These are phyloP conservation scores for Troides oblongomaculatus DNA, from an alignment of 2,888 invertebrate genomes.

Conservation along the genomic window DNA sequence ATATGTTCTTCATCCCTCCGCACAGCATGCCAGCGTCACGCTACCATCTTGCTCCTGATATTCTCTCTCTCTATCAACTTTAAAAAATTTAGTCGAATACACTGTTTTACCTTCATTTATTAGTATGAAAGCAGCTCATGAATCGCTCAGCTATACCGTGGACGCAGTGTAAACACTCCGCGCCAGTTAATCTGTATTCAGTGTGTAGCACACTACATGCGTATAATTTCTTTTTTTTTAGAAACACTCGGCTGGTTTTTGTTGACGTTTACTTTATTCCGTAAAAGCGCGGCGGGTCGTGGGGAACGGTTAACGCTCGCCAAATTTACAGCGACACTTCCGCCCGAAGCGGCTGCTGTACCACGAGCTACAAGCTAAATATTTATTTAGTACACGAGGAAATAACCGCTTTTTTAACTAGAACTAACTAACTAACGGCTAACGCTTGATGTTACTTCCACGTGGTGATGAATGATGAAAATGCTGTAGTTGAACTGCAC, in stretches of 20 bases:
- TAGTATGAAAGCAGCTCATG: too few relatives aligned
- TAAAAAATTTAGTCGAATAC: too few relatives aligned
- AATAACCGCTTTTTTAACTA: background rate
- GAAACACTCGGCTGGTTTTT: conserved; percentile 15
- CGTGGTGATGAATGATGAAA: too few relatives aligned
- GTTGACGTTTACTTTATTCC: conserved; percentile 14
- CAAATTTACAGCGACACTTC: conserved; percentile 25
- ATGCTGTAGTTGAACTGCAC: too few relatives aligned
- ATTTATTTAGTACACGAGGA: conserved; percentile 8
- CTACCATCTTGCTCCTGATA: too few relatives aligned
- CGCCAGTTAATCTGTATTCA: conserved; percentile 18
- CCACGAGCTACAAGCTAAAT: conserved; percentile 1
- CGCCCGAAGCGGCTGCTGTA: conserved; percentile 1
- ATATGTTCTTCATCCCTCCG: too few relatives aligned
- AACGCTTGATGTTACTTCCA: too few relatives aligned
- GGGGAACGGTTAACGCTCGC: conserved; percentile 19
- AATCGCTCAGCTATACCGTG: background rate
- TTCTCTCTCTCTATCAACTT: too few relatives aligned
- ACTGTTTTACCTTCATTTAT: too few relatives aligned
- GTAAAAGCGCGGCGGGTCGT: conserved; percentile 17
- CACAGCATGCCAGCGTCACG: too few relatives aligned
- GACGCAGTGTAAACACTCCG: background rate
- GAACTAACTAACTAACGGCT: too few relatives aligned
- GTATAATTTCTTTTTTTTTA: conserved; percentile 19
- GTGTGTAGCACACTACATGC: conserved; percentile 9